Base-by-base conservation (phyloP, 1,140 invertebrate genomes). In the Mycetomoellerius zeteki region DNA sequence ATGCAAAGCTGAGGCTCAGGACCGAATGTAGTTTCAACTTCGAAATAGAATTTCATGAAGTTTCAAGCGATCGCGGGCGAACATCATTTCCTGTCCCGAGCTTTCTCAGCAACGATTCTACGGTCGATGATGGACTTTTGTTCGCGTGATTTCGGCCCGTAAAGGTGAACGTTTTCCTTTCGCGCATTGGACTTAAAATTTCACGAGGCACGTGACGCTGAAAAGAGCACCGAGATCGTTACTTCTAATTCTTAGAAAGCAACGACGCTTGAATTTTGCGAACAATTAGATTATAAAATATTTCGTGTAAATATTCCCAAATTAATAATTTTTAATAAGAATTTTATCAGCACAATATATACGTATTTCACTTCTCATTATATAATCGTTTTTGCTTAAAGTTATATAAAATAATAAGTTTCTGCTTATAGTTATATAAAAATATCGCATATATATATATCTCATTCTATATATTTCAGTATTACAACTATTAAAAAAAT, bases 1-100 rank as follows among this genome's bases (percentile, higher is more conserved):
- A 82, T 82, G 80, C 69, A 84, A 84, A 84, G n/a, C 69, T 33
- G 37, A 60, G 19, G 69, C 37, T 84, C 69, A 62, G 54, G 19
- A 60, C 37, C 54, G 54, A 73, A 50, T 73, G 54, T 84, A 73
- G 37, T 84, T 84, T n/a, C 54, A 84, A 75, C 80, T 73, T 58
- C 54, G 80, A 75, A 84, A 84, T 84, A 84, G 80, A 84, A 84
- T 84, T 84, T 84, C 80, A 84, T 84, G 69, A 84, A 84, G 80
- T 84, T 84, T 75, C 80, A 60, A 75, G 69, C 69, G 80, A 84
- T 84, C 69, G 37, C 69, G 16, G 8, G 33, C 54, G 80, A 84
- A 84, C 54, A 73, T 84, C 80, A 84, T 84, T 84, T 84, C 80
- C 80, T 75, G 80, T 84, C 30, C 19, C 69, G 27, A 24, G 33